These are phyloP conservation scores for Nomada hirtipes DNA, from an alignment of 2,888 invertebrate genomes.

Conservation along the genomic window DNA sequence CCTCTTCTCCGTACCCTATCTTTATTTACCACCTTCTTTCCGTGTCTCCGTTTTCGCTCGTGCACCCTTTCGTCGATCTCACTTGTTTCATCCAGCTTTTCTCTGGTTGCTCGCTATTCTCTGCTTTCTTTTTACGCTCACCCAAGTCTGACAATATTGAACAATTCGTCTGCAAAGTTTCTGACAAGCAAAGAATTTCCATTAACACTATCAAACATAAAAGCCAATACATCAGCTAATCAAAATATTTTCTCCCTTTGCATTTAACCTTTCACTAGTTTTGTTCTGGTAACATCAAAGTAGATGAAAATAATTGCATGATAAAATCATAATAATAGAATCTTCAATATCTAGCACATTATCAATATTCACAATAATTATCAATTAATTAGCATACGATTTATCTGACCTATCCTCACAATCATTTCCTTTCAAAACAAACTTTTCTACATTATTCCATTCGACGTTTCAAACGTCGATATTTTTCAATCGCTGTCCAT, in stretches of 20 bases:
- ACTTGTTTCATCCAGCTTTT: neutral
- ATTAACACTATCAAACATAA: no score
- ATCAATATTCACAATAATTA: no score
- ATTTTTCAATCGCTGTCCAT: neutral
- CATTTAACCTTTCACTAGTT: no score
- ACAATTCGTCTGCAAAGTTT: no score
- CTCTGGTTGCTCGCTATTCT: neutral
- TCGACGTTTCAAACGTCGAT: neutral
- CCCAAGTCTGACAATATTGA: slow-evolving; percentile 25
- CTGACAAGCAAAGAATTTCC: no score
- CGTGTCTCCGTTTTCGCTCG: neutral
- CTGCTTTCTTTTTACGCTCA: slow-evolving; percentile 47
- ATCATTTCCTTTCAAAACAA: neutral
- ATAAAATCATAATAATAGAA: no score
- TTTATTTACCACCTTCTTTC: neutral
- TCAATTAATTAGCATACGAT: no score
- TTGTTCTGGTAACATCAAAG: no score
- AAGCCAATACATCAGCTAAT: no score
- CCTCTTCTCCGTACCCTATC: neutral
- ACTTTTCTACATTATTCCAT: neutral
- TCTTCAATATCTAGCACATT: no score
- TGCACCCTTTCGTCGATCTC: neutral
- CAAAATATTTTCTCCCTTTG: no score
- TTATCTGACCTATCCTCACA: neutral
- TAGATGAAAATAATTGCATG: no score